Evolutionary conservation across 2,888 invertebrate genomes (phyloP).

Genomic region (Mythimna loreyi): DNA sequence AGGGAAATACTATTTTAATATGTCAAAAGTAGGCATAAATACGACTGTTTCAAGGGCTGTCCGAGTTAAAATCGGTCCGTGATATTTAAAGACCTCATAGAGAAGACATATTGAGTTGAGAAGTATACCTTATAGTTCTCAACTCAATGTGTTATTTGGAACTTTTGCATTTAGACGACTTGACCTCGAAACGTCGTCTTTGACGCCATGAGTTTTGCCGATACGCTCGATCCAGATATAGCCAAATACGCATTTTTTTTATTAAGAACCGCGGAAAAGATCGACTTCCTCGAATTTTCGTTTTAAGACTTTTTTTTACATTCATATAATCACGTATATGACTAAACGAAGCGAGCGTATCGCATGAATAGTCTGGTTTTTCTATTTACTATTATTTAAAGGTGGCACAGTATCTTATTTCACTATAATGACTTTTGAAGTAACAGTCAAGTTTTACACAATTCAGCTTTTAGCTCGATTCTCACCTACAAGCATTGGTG

Average conservation of each 20-base stretch:
- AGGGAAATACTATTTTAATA: neutral
- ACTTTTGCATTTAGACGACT: neutral
- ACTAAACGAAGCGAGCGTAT: slow-evolving; percentile 13
- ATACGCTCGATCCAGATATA: slow-evolving; percentile 3
- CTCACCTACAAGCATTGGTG: neutral
- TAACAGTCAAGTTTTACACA: slow-evolving; percentile 13
- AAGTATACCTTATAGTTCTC: neutral
- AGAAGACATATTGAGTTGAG: no score
- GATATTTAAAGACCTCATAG: no score
- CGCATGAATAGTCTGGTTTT: neutral
- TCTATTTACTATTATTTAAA: slow-evolving; percentile 14
- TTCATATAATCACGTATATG: neutral
- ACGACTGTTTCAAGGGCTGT: slow-evolving; percentile 15
- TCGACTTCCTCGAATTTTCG: no score
- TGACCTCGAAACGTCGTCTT: slow-evolving; percentile 5
- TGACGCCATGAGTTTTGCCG: neutral
- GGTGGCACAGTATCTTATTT: slow-evolving; percentile 40
- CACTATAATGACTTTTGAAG: slow-evolving; percentile 20
- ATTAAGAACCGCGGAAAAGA: neutral
- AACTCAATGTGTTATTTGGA: neutral
- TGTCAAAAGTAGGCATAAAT: neutral
- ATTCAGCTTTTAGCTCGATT: slow-evolving; percentile 15
- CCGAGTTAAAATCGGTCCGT: no score
- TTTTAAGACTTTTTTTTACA: no score
- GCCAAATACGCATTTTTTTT: neutral